Percentiles rank a stretch among this genome's conserved stretches.
phyloP scores from a whole-genome alignment of 2,113 vertebrate genomes.

The Daphoenositta chrysoptera region DNA sequence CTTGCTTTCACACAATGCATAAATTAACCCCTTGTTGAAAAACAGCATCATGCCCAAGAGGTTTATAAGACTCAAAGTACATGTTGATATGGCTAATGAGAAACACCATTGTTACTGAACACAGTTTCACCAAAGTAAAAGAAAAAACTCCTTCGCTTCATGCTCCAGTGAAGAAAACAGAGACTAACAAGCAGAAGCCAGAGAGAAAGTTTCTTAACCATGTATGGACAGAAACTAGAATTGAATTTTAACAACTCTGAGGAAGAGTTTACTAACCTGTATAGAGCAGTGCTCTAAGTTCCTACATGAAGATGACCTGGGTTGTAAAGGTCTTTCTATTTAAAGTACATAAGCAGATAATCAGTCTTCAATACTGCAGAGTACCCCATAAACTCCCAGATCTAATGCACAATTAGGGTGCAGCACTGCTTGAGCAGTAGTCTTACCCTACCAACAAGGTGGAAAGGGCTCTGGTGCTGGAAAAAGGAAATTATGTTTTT shows the following conservation, averaged over 20 bases:
- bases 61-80: neutral
- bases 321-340: neutral
- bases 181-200: neutral
- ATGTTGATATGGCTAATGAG: neutral
- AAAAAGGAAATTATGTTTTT: neutral
- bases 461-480: neutral
- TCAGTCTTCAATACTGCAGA: neutral
- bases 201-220: neutral
- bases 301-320: neutral
- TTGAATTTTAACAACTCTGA: neutral
- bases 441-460: neutral
- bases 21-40: neutral
- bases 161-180: neutral
- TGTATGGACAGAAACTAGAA: neutral
- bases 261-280: neutral
- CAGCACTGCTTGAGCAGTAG: neutral
- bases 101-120: neutral
- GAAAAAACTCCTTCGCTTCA: neutral
- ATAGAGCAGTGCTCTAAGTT: neutral
- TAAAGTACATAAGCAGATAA: neutral
- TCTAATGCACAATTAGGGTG: neutral
- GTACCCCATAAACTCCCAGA: accelerated
- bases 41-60: neutral
- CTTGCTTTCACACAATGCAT: neutral
- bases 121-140: neutral